Evolutionary conservation across 2,113 vertebrate species (phyloP).

Genomic region (Grus americana): DNA sequence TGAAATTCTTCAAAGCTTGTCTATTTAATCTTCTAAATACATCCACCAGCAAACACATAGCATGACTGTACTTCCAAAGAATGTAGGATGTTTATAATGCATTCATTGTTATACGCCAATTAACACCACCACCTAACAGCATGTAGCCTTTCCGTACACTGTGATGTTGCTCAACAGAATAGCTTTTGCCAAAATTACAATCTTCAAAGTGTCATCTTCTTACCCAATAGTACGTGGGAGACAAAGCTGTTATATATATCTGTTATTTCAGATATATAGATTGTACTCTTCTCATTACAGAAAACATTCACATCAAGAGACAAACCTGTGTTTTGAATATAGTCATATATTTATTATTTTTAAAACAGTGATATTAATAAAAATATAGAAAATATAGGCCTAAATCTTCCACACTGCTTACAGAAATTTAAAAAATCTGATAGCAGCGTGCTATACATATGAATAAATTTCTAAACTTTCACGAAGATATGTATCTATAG

Average conservation of each 20-base stretch:
- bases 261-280: neutral
- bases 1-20: slow-evolving; percentile 25
- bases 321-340: neutral
- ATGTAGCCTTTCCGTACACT: neutral
- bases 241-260: neutral
- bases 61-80: neutral
- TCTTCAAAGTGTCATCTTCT: neutral
- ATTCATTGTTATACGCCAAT: slow-evolving; percentile 4
- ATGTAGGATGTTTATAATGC: neutral
- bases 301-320: neutral
- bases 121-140: slow-evolving; percentile 2
- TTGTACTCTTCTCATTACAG: neutral
- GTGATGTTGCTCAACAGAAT: slow-evolving; percentile 12
- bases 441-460: neutral
- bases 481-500: neutral
- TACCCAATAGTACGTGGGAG: neutral
- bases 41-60: neutral
- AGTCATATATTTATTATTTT: neutral
- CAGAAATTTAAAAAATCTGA: neutral
- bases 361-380: neutral
- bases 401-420: neutral
- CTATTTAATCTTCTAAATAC: slow-evolving; percentile 1
- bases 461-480: neutral
- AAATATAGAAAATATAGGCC: neutral
- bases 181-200: neutral